Evolutionary conservation across 1,140 invertebrate species (phyloP), one percentile per base, ranked within the genome.

Genomic region (Drosophila dunni): DNA sequence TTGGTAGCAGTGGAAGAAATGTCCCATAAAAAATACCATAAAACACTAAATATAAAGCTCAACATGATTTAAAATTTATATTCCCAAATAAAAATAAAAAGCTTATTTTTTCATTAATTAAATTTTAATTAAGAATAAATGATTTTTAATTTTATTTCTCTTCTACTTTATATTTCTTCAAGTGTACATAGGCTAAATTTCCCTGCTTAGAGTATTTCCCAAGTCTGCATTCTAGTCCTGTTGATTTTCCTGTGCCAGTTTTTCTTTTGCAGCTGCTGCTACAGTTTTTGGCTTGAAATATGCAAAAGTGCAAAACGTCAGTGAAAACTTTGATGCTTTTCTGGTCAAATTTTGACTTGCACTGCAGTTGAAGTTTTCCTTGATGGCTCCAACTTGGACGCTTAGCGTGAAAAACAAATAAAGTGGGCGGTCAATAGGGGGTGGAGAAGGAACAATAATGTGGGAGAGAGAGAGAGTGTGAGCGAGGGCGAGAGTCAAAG

Each of bases 291-390:
- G 50, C 71, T 73, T 73, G 84, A 89, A 89, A 89, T 89, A 89
- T 89, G 84, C 84, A 89, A 89, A 89, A 89, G 84, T 89, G 84
- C 73, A 82, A 80, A 67, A 67, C 75, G 69, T 77, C 75, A 89
- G 81, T 81, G 71, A 65, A 84, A 84, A 84, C 53, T 88, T 88
- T 88, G 84, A 88, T 80, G 84, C 84, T 86, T 79, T 76, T 80
- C 80, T 84, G 83, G 83, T 83, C 83, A 88, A 88, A 89, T 78
- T 88, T 88, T 88, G 84, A 88, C 84, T 89, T 84, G 65, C 78
- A 68, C 80, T 89, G 84, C 81, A 89, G 84, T 89, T 89, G 85
- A 89, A 89, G 84, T 88, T 88, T 88, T 88, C 50, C 77, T 89
- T 88, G 84, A 88, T 88, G 84, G 84, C 71, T 61, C 67, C 74